phyloP scores from a whole-genome alignment of 1,140 invertebrate species.

The Dreissena rostriformis region DNA sequence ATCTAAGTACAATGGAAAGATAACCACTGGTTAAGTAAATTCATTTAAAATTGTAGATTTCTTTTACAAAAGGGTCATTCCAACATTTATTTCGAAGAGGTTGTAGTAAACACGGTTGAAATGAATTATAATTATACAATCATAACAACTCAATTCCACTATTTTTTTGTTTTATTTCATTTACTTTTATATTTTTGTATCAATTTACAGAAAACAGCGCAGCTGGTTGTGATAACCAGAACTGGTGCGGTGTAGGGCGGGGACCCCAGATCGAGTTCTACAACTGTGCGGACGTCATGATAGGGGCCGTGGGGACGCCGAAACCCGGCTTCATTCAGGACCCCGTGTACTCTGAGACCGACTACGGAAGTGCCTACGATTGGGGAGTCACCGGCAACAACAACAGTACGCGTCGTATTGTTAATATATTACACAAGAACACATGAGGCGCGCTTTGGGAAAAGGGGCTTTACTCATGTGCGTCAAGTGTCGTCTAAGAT shows the following conservation, averaged over 20 bases:
- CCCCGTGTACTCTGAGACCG: slow-evolving; percentile 16
- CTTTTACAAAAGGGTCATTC: no score
- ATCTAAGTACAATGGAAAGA: no score
- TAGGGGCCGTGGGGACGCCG: slow-evolving; percentile 27
- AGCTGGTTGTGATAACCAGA: slow-evolving; percentile 34
- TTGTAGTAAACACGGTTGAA: no score
- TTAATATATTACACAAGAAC: background rate
- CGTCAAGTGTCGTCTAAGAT: background rate
- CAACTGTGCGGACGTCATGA: slow-evolving; percentile 56
- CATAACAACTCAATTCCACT: no score
- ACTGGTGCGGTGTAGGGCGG: slow-evolving; percentile 45
- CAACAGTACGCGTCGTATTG: background rate
- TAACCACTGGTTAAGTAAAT: no score
- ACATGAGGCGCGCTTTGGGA: background rate
- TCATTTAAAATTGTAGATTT: no score
- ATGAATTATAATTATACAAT: no score
- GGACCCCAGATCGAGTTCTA: slow-evolving; percentile 49
- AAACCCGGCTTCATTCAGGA: slow-evolving; percentile 46
- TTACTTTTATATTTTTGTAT: no score
- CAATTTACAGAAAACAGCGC: slow-evolving; percentile 6
- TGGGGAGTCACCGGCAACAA: slow-evolving; percentile 2
- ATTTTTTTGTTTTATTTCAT: no score
- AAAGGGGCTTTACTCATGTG: background rate
- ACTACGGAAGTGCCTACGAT: slow-evolving; percentile 55
- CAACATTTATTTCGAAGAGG: no score